Evolutionary conservation across 2,113 vertebrate species (phyloP).

Genomic region (Cathartes aura): DNA sequence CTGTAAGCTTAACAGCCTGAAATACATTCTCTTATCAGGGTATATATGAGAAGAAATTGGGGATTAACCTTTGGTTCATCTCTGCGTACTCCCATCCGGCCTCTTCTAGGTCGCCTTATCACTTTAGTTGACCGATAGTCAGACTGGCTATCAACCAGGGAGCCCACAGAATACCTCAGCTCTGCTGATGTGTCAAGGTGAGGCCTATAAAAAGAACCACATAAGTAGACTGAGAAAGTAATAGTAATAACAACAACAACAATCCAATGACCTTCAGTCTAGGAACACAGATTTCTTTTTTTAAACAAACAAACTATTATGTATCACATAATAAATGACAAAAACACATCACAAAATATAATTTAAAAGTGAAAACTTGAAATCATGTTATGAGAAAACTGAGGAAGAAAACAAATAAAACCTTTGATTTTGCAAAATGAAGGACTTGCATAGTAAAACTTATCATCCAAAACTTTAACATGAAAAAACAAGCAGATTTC

Average conservation of each 20-base stretch:
- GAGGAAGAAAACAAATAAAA: not conserved
- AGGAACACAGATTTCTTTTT: not conserved
- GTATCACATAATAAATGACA: not conserved
- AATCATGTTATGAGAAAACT: not conserved
- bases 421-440: not conserved
- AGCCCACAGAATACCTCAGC: conserved; percentile 91
- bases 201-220: conserved; percentile 77
- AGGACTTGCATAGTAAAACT: not conserved
- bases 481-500: not conserved
- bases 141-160: conserved; percentile 91
- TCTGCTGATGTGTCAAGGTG: conserved; percentile 92
- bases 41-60: not conserved
- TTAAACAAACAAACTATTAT: not conserved
- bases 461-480: not conserved
- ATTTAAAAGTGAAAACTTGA: not conserved
- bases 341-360: not conserved
- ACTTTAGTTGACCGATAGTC: conserved; percentile 96
- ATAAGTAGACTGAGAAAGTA: not conserved
- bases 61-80: conserved; percentile 90
- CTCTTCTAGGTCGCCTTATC: conserved; percentile 89
- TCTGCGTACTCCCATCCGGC: conserved; percentile 86
- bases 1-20: not conserved
- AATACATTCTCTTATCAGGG: not conserved
- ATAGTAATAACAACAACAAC: not conserved
- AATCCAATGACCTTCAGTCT: not conserved